Base-by-base conservation (phyloP, 2,113 vertebrate genomes). In the Natator depressus region DNA sequence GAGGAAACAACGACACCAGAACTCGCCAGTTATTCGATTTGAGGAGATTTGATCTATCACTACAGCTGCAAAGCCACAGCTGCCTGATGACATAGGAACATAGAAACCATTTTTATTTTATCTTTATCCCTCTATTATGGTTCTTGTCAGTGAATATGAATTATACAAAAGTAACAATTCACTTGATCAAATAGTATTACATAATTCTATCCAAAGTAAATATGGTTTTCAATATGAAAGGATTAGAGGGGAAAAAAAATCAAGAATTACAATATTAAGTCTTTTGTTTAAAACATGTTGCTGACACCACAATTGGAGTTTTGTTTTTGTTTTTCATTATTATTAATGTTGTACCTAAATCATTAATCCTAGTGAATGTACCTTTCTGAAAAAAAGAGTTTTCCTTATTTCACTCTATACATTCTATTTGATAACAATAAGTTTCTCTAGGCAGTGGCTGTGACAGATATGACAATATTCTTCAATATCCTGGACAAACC, bases 101-200 rank as follows among this genome's bases (percentile, higher is more conserved):
- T 5, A 4, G 27, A 82, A 89, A 2, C 38, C 2, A 49, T 82
- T 88, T 69, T 69, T 42, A 69, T 76, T 76, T 42, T 13, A 76
- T 88, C 80, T 75, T 59, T 82, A 78, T 76, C 49, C 38, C 35
- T 82, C 29, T 25, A 14, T 76, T 53, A 59, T 2, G 1, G 2
- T 22, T 90, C 49, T 55, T 24, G 59, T 86, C 81, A 91, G 25
- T 83, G 35, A 91, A 80, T 62, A 49, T 46, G 69, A 84, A 82
- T 88, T 86, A 62, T 4, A 82, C 6, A 80, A 76, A 62, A 86
- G 29, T 51, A 92, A 25, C 31, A 84, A 82, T 35, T 94, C 1
- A 55, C 72, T 89, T 94, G 47, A 65, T 86, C 27, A 82, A 95
- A 25, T 1, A 46, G 51, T 51, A 35, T 88, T 22, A 53, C 22